Evolutionary conservation across 2,113 vertebrate genomes (phyloP), one percentile per base, ranked within the genome.

Genomic region (Pholis gunnellus): DNA sequence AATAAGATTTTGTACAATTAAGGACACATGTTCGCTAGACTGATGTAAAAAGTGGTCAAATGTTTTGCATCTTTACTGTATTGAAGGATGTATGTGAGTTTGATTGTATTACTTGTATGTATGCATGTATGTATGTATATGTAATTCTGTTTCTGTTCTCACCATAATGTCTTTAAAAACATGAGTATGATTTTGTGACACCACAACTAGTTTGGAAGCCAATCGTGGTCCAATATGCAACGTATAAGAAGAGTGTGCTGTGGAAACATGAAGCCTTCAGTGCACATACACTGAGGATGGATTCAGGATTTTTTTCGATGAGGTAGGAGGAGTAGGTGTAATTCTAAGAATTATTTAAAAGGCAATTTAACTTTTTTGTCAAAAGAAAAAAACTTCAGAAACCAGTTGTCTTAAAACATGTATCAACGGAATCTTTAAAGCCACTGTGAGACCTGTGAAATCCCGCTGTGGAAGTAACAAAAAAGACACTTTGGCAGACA

Each of bases 401-500:
- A 54, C 31, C 6, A 11, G 9, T 22, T 69, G 10, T 15, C 38
- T 46, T 60, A 22, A 46, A 75, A 52, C 14, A 7, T 27, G 59
- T 36, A 34, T 56, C 17, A 11, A 42, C 18, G 8, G 9, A 2
- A 31, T 40, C 1, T 56, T 69, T 27, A 31, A 46, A 25, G 14
- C n/a, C 9, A 48, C n/a, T 44, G 7, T 29, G 59, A 36, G 13
- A 25, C 8, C 18, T 42, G 22, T 75, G 25, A 64, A 61, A 64
- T 3, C 27, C 36, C 42, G 5, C 11, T 20, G 52, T 46, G 31
- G 31, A 50, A n/a, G 29, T 6, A 18, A 60, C 40, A 38, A 48
- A 27, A 63, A 79, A 42, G 50, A 65, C 48, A 64, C 57, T 69
- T 38, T 31, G 40, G 31, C 31, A 50, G 14, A 57, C 52, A 83